phyloP scores from a whole-genome alignment of 2,888 invertebrate species.

The Schizaphis graminum region DNA sequence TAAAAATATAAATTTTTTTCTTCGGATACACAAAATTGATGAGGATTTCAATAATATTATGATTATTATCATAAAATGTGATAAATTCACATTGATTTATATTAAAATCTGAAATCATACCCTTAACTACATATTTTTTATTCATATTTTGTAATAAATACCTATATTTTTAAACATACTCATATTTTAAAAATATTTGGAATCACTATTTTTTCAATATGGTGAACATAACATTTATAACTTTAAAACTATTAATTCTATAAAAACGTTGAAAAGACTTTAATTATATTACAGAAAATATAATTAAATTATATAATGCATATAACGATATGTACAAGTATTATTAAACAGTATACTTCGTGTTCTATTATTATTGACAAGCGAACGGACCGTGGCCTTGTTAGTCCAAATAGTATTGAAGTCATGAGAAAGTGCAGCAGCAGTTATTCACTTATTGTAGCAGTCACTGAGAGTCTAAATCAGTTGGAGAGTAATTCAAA shows the following conservation, averaged over 20 bases:
- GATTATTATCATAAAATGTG: neutral
- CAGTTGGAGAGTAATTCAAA: neutral
- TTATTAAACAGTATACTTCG: neutral
- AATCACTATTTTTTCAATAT: neutral
- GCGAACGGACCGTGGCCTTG: neutral
- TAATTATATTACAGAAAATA: neutral
- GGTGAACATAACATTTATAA: neutral
- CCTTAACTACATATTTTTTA: neutral
- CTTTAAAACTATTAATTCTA: neutral
- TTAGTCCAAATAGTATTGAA: neutral
- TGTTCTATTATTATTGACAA: neutral
- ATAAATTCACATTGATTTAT: neutral
- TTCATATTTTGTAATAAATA: neutral
- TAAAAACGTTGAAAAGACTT: neutral
- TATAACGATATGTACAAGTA: neutral
- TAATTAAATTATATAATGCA: neutral
- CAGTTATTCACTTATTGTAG: neutral
- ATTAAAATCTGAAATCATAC: neutral
- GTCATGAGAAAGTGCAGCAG: neutral
- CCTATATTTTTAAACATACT: neutral
- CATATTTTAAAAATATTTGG: neutral
- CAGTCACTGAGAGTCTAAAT: neutral
- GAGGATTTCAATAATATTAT: neutral
- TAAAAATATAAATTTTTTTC: too few species aligned
- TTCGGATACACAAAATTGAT: neutral